Conservation (phyloP, 2,888 invertebrate genomes). For the Leptopterna dolabrata region DNA sequence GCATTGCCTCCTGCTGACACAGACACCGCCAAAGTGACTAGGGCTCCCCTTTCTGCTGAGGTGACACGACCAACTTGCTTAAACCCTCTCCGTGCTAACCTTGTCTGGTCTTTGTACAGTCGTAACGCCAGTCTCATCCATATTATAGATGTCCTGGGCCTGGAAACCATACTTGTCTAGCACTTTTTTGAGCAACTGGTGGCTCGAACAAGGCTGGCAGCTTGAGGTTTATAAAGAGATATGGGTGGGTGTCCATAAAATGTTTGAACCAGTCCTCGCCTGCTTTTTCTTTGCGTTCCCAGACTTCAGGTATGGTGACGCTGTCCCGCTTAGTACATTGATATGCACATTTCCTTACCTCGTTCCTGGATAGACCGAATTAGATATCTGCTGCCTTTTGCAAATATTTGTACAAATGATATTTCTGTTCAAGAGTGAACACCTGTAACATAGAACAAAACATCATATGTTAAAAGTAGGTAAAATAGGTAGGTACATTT, state of each 20-base stretch:
- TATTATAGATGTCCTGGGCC: constrained; percentile 61
- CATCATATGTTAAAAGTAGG: no score
- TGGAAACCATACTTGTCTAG: constrained; percentile 40
- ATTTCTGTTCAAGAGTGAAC: constrained; percentile 58
- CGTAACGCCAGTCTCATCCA: no score
- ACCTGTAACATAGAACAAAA: constrained; percentile 33
- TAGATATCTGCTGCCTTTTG: constrained; percentile 58
- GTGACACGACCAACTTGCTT: constrained; percentile 63
- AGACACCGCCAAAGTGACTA: constrained; percentile 61
- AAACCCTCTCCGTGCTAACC: constrained; percentile 61
- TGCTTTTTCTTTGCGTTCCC: constrained; percentile 55
- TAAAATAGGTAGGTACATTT: no score
- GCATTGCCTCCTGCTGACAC: constrained; percentile 62
- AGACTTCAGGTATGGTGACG: constrained; percentile 51
- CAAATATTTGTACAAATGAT: constrained; percentile 56
- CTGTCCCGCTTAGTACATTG: constrained; percentile 50
- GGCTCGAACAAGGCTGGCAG: constrained; percentile 19
- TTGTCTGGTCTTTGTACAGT: constrained; percentile 60
- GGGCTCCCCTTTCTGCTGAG: constrained; percentile 63
- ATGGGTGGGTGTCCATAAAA: constrained; percentile 35
- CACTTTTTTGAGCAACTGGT: constrained; percentile 10
- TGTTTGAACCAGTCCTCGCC: constrained; percentile 56
- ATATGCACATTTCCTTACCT: constrained; percentile 57
- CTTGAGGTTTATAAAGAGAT: constrained; percentile 8
- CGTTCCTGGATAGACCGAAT: constrained; percentile 57